phyloP scores from a whole-genome alignment of 2,888 invertebrate genomes.

The Unio pictorum region DNA sequence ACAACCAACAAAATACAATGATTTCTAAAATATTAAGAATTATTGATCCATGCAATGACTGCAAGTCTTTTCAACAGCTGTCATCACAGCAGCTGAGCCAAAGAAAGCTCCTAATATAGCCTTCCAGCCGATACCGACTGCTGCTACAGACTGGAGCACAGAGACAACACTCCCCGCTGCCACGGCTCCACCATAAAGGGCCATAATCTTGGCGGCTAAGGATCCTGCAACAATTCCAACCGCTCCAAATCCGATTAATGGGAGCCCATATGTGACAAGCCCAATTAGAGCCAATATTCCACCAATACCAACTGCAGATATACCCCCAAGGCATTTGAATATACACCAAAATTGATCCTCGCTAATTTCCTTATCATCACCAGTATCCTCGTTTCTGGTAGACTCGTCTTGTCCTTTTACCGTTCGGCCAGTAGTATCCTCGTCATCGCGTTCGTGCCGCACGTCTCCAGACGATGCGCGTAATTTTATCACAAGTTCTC shows the following conservation, averaged over 20 bases:
- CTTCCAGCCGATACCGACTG: neutral
- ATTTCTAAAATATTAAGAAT: no score
- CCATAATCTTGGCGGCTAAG: neutral
- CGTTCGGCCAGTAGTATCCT: no score
- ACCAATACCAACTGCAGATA: neutral
- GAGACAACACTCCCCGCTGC: neutral
- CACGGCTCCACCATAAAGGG: neutral
- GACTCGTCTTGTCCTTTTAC: no score
- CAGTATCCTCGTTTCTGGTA: no score
- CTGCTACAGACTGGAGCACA: neutral
- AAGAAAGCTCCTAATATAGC: neutral
- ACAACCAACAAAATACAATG: no score
- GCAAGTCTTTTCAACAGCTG: conserved; percentile 1
- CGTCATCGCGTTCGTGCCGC: no score
- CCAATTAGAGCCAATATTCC: neutral
- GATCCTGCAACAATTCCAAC: neutral
- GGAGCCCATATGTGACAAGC: neutral
- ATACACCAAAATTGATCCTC: conserved; percentile 3
- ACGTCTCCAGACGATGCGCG: no score
- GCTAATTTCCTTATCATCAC: neutral
- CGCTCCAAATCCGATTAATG: neutral
- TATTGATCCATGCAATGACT: neutral
- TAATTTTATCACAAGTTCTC: no score
- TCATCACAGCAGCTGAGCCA: neutral
- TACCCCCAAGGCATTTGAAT: conserved; percentile 5